These are phyloP conservation scores for Mimumesa dahlbomi DNA, from an alignment of 2,888 invertebrate species.

Conservation along the genomic window DNA sequence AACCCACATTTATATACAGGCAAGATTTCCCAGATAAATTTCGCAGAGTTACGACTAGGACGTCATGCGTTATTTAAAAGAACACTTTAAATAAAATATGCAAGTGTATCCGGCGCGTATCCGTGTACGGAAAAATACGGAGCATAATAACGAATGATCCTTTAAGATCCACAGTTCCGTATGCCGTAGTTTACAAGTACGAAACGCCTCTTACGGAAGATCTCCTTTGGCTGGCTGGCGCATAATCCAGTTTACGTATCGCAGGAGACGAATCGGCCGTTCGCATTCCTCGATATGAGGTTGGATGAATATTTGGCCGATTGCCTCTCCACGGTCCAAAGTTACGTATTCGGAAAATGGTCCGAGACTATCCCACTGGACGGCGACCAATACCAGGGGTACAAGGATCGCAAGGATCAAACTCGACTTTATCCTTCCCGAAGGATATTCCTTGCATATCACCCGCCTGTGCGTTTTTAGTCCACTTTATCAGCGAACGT, in stretches of 20 bases:
- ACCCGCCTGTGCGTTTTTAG: slow-evolving; percentile 34
- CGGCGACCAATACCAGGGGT: slow-evolving; percentile 60
- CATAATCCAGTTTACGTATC: slow-evolving; percentile 61
- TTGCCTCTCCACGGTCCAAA: slow-evolving; percentile 58
- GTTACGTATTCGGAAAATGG: slow-evolving; percentile 63
- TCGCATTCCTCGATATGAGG: slow-evolving; percentile 55
- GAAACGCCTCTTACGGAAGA: slow-evolving; percentile 20
- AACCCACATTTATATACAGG: too few species aligned
- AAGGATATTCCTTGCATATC: slow-evolving; percentile 23
- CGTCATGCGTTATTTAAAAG: too few species aligned
- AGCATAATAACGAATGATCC: too few species aligned
- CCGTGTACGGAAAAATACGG: too few species aligned
- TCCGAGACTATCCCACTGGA: slow-evolving; percentile 48
- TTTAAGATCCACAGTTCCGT: slow-evolving; percentile 2
- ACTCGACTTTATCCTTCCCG: slow-evolving; percentile 36
- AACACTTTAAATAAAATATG: too few species aligned
- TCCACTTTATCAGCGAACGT: slow-evolving; percentile 17
- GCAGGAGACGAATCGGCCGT: slow-evolving; percentile 53
- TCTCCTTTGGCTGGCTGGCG: slow-evolving; percentile 26
- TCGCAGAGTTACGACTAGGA: too few species aligned
- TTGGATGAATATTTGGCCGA: slow-evolving; percentile 73
- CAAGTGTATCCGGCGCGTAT: too few species aligned
- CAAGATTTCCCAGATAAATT: too few species aligned
- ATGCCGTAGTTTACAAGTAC: slow-evolving; percentile 20
- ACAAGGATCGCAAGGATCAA: slow-evolving; percentile 31